These are phyloP conservation scores for Gavia stellata DNA, from an alignment of 2,113 vertebrate genomes.

Conservation along the genomic window DNA sequence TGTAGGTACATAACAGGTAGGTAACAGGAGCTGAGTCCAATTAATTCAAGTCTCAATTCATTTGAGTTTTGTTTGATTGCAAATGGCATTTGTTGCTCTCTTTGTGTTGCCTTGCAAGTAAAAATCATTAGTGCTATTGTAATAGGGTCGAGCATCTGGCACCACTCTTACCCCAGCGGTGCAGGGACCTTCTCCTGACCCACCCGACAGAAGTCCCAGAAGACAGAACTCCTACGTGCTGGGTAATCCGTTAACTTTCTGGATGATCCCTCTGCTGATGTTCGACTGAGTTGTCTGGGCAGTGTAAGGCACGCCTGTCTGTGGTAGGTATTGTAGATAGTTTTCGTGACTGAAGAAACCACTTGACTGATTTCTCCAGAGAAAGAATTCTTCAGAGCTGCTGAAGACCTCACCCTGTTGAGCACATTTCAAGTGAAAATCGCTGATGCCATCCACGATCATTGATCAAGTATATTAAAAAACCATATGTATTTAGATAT, in stretches of 20 bases:
- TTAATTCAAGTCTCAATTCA: background rate
- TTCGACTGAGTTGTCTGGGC: accelerated
- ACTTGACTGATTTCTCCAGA: background rate
- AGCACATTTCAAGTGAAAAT: background rate
- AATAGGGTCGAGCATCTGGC: background rate
- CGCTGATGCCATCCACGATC: background rate
- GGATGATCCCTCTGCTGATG: background rate
- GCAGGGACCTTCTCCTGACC: background rate
- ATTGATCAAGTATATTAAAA: background rate
- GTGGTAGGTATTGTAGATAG: accelerated
- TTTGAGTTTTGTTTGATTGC: background rate
- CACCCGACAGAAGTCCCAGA: background rate
- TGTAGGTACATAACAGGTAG: background rate
- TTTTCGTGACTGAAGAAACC: background rate
- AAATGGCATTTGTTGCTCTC: background rate
- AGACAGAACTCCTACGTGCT: background rate
- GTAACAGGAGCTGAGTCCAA: background rate
- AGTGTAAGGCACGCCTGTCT: accelerated
- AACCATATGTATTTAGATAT: background rate
- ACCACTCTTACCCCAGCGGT: accelerated
- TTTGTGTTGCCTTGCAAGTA: background rate
- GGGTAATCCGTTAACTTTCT: background rate
- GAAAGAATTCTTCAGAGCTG: background rate
- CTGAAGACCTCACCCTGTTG: background rate
- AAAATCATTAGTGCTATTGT: accelerated